These are phyloP conservation scores for Palythoa grandis DNA, from an alignment of 92 coral and sea anemone genomes.

Conservation along the genomic window DNA sequence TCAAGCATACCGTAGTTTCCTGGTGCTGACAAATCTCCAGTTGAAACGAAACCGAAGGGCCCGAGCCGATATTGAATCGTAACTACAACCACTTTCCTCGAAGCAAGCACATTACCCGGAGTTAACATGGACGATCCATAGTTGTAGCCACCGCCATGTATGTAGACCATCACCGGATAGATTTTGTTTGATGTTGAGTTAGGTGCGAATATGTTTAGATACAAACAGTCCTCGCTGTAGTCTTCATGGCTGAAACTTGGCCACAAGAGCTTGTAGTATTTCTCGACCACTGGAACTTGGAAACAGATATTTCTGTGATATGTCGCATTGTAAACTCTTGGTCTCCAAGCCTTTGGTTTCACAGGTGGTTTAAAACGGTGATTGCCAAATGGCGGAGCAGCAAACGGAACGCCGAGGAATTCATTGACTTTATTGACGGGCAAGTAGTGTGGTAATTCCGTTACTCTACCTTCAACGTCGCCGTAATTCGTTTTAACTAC, in stretches of 20 bases:
- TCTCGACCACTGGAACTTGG: constrained; percentile 57
- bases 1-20: constrained; percentile 89
- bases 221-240: constrained; percentile 81
- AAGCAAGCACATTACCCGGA: constrained; percentile 73
- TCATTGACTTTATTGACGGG: neutral
- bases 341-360: constrained; percentile 59
- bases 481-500: too few relatives aligned
- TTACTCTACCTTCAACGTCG: too few relatives aligned
- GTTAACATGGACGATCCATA: constrained; percentile 68
- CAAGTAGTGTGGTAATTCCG: too few relatives aligned
- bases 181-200: neutral
- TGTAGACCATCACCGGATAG: constrained; percentile 75
- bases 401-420: constrained; percentile 84
- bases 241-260: constrained; percentile 43
- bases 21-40: constrained; percentile 62
- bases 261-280: constrained; percentile 55
- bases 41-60: constrained; percentile 75
- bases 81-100: constrained; percentile 70
- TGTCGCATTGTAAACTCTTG: constrained; percentile 68
- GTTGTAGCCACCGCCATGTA: constrained; percentile 81
- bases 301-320: constrained; percentile 63
- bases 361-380: constrained; percentile 70
- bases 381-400: constrained; percentile 72
- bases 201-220: constrained; percentile 73
- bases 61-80: constrained; percentile 85